A percentile compares a stretch with the other conserved stretches of the same genome.
Conservation (phyloP, 2,888 invertebrate genomes). For the Epistrophe eligans region DNA sequence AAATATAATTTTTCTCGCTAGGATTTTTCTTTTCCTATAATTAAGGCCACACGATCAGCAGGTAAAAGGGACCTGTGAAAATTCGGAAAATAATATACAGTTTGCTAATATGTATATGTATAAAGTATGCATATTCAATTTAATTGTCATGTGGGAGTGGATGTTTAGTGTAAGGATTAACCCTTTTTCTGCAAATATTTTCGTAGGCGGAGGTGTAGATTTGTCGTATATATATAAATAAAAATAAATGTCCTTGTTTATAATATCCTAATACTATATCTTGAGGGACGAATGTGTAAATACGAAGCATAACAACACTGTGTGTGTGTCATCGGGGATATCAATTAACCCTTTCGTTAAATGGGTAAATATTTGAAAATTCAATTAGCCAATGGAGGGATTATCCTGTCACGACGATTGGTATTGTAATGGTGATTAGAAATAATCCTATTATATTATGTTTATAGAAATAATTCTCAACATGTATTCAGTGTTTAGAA, state of each 20-base stretch:
- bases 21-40: constrained; percentile 10
- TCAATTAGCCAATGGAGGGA: constrained; percentile 82
- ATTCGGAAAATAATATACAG: neutral
- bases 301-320: constrained; percentile 2
- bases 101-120: neutral
- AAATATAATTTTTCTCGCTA: constrained; percentile 24
- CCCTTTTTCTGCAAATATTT: constrained; percentile 71
- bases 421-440: constrained; percentile 72
- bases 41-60: constrained; percentile 63
- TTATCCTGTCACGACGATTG: constrained; percentile 78
- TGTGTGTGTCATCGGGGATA: constrained; percentile 56
- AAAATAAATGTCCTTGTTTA: constrained; percentile 26
- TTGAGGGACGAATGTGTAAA: constrained; percentile 22
- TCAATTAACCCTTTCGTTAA: constrained; percentile 75
- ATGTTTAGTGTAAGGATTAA: constrained; percentile 74
- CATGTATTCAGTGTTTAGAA: neutral
- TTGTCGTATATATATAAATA: neutral
- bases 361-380: constrained; percentile 82
- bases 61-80: constrained; percentile 30
- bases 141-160: constrained; percentile 38
- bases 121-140: neutral
- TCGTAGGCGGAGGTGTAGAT: constrained; percentile 57
- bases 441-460: constrained; percentile 71
- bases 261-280: constrained; percentile 8
- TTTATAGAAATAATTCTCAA: constrained; percentile 33